A percentile compares a stretch with the other conserved stretches of the same genome.
Conservation (phyloP, 2,797 vertebrate genomes). For the Uromys caudimaculatus region DNA sequence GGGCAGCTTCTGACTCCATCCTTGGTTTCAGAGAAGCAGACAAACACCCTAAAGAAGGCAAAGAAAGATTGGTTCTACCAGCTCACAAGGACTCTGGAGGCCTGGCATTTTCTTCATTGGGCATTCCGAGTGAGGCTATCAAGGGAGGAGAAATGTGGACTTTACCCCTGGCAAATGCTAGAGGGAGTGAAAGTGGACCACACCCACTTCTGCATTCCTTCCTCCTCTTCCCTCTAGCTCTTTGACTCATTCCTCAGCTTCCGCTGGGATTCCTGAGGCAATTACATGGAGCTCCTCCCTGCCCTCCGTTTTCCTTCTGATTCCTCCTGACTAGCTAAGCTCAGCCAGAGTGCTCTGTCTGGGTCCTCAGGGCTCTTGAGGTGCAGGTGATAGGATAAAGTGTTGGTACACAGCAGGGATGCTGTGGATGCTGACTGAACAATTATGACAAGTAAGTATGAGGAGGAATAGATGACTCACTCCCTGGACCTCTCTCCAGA, state of each 20-base stretch:
- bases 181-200: not conserved
- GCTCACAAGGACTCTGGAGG: not conserved
- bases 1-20: not conserved
- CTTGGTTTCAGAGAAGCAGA: not conserved
- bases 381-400: not conserved
- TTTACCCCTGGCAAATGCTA: not conserved
- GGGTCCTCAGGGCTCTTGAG: not conserved
- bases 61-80: not conserved
- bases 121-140: not conserved
- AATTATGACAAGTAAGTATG: not conserved
- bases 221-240: not conserved
- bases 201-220: not conserved
- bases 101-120: not conserved
- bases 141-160: not conserved
- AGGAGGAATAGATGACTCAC: not conserved
- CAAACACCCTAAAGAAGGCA: not conserved
- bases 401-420: not conserved
- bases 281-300: not conserved
- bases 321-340: not conserved
- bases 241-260: not conserved
- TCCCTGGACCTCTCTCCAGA: not conserved
- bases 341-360: not conserved
- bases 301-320: not conserved
- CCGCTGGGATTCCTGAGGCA: not conserved
- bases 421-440: not conserved